phyloP scores from a whole-genome alignment of 1,140 invertebrate species.

The Eupristina koningsbergeri region DNA sequence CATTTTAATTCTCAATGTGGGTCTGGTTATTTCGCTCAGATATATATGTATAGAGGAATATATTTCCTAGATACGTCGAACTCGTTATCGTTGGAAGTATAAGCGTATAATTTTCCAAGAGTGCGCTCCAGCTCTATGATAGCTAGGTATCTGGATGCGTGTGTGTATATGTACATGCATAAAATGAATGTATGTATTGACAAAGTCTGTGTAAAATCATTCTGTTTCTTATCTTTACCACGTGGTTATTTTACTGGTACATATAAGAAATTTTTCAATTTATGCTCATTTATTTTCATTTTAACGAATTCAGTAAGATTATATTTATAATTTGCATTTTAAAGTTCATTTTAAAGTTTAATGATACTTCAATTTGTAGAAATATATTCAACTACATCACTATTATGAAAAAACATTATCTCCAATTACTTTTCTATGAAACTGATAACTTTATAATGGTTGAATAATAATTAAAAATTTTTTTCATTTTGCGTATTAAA shows the following conservation, averaged over 20 bases:
- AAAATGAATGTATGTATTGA: not conserved
- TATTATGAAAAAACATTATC: too few relatives aligned
- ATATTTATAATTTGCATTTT: too few relatives aligned
- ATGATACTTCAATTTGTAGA: too few relatives aligned
- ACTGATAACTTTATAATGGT: too few relatives aligned
- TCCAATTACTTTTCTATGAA: too few relatives aligned
- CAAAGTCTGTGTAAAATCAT: conserved; percentile 10
- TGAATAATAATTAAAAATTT: too few relatives aligned
- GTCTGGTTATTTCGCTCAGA: not conserved
- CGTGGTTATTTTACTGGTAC: conserved; percentile 62
- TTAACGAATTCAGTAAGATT: too few relatives aligned
- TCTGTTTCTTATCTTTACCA: conserved; percentile 68
- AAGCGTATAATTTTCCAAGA: conserved; percentile 74
- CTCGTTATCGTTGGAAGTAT: conserved; percentile 69
- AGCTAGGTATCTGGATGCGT: not conserved
- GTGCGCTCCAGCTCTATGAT: conserved; percentile 60
- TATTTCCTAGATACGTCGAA: not conserved
- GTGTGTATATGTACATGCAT: not conserved
- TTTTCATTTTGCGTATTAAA: not conserved
- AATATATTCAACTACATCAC: too few relatives aligned
- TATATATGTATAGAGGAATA: too few relatives aligned
- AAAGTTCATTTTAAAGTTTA: too few relatives aligned
- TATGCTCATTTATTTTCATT: not conserved
- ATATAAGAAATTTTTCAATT: not conserved
- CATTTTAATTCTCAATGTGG: not conserved